These are phyloP conservation scores for Dicentrarchus labrax DNA, from an alignment of 2,113 vertebrate species.

Conservation along the genomic window DNA sequence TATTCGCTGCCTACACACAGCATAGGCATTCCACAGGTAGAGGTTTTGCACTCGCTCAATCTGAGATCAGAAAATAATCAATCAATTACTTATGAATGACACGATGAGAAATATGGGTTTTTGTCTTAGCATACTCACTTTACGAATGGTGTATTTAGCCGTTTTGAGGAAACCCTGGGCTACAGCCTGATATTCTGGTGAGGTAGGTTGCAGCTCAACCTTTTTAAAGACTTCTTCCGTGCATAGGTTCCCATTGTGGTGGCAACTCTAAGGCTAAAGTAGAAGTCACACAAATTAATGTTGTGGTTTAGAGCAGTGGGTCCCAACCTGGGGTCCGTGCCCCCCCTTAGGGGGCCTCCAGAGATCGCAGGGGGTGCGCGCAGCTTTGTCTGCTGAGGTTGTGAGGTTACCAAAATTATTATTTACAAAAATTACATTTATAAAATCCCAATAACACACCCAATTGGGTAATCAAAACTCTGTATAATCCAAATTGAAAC, in stretches of 20 bases:
- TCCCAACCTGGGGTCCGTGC: too few species aligned
- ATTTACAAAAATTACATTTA: too few species aligned
- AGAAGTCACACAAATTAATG: accelerated
- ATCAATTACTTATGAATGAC: neutral
- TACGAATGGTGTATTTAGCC: constrained; percentile 47
- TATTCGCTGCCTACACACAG: constrained; percentile 59
- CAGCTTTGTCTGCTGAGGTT: too few species aligned
- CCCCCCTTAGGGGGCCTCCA: too few species aligned
- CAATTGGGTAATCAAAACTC: too few species aligned
- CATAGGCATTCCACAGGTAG: constrained; percentile 66
- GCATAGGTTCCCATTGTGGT: constrained; percentile 61
- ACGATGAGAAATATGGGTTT: neutral
- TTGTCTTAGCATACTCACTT: constrained; percentile 36
- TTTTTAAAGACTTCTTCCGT: constrained; percentile 38
- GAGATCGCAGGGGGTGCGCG: too few species aligned
- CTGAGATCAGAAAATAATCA: constrained; percentile 41
- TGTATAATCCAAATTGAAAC: too few species aligned
- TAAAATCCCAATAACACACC: too few species aligned
- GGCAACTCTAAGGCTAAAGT: constrained; percentile 31
- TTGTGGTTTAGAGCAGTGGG: too few species aligned
- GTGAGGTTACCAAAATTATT: too few species aligned
- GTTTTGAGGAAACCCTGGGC: constrained; percentile 53
- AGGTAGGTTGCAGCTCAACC: constrained; percentile 33
- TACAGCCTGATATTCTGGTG: constrained; percentile 9
- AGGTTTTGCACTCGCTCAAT: constrained; percentile 80